phyloP scores from a whole-genome alignment of 2,797 vertebrate genomes.

The Dendrocincla tyrannina region DNA sequence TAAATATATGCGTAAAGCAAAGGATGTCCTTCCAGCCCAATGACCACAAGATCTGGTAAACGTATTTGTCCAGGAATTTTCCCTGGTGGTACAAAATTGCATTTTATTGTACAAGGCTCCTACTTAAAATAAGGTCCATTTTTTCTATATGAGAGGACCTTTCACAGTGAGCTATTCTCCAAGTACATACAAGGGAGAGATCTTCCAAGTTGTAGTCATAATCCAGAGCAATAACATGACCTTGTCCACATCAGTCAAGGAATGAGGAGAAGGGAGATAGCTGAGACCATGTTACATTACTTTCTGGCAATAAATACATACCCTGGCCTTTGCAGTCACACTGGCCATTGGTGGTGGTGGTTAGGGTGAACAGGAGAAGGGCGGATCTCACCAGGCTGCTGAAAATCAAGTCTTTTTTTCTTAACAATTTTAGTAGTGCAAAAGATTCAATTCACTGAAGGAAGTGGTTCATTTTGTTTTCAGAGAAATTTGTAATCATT shows the following conservation, averaged over 20 bases:
- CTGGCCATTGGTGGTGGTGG: background rate
- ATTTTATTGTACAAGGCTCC: background rate
- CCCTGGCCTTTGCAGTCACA: background rate
- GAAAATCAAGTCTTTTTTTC: background rate
- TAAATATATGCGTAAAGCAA: background rate
- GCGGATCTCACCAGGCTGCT: background rate
- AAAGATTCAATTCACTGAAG: background rate
- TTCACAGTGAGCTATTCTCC: background rate
- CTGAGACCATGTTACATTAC: background rate
- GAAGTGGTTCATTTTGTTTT: background rate
- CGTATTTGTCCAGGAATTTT: background rate
- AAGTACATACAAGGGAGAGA: background rate
- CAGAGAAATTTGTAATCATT: background rate
- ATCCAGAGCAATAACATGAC: background rate
- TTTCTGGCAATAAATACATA: background rate
- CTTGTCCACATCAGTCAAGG: background rate
- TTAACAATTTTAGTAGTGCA: background rate
- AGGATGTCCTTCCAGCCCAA: background rate
- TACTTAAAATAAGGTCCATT: rapidly evolving
- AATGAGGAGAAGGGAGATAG: background rate
- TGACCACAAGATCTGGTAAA: background rate
- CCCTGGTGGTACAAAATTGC: background rate
- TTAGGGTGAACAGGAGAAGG: background rate
- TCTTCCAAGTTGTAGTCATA: background rate
- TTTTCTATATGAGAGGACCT: background rate